A percentile compares a stretch with the other conserved stretches of the same genome.
phyloP scores from a whole-genome alignment of 1,140 invertebrate species.

The Drosophila setifemur region DNA sequence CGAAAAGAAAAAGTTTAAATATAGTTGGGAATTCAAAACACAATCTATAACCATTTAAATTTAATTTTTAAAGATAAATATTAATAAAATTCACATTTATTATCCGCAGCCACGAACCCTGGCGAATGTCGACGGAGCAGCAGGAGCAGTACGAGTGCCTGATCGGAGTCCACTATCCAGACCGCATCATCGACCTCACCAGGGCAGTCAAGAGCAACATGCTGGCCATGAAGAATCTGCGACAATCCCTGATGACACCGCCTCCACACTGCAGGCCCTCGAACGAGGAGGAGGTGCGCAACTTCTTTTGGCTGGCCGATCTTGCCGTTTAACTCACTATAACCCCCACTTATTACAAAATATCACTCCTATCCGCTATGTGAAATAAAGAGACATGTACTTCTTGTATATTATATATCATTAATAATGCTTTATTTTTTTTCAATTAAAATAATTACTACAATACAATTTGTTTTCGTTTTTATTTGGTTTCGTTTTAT shows the following conservation, averaged over 20 bases:
- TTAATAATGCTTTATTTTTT: constrained; percentile 76
- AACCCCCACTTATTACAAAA: neutral
- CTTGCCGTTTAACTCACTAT: constrained; percentile 10
- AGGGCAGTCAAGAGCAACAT: constrained; percentile 85
- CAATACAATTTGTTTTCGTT: constrained; percentile 66
- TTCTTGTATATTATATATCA: constrained; percentile 46
- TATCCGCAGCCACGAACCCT: constrained; percentile 86
- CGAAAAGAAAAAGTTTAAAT: too few relatives aligned
- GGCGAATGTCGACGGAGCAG: constrained; percentile 88
- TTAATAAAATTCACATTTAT: neutral
- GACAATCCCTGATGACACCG: constrained; percentile 81
- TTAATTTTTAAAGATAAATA: neutral
- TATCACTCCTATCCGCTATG: neutral
- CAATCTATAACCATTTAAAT: too few relatives aligned
- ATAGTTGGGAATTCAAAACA: too few relatives aligned
- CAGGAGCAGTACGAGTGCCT: constrained; percentile 87
- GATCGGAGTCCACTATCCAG: constrained; percentile 88
- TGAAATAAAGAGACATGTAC: constrained; percentile 17
- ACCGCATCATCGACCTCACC: constrained; percentile 87
- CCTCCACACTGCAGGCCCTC: constrained; percentile 86
- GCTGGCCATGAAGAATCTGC: constrained; percentile 83
- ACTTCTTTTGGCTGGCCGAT: constrained; percentile 85
- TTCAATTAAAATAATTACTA: constrained; percentile 62
- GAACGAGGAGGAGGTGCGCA: constrained; percentile 85
- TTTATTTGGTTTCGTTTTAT: constrained; percentile 69